Base-by-base conservation (phyloP, 2,888 invertebrate genomes). In the Monopis laevigella region DNA sequence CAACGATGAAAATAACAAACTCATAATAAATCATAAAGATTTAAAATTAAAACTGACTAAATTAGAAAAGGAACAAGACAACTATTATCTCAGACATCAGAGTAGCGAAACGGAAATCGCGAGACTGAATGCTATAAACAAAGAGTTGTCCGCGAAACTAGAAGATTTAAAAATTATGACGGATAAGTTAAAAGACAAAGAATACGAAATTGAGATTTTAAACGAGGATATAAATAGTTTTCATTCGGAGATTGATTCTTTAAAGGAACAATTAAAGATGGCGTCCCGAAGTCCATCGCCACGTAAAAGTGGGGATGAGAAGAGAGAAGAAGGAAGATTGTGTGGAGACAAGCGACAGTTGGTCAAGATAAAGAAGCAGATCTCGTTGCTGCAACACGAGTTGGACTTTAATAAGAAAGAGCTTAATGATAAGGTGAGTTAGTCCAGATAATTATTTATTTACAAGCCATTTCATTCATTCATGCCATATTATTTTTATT, bases 261-360 rank as follows among this genome's bases (percentile, higher is more conserved):
- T 84, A 6, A 81, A 82, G 43, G 69, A 74, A 17, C 74, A 82
- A 44, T 41, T 82, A 6, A 66, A 81, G 53, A 69, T 82, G 68
- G 75, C 62, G 2, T 77, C 80, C 0, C 51, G 78, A 1, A 81
- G 82, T 42, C 84, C 86, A 11, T 86, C 88, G 54, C 84, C 83
- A 10, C 68, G 70, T 14, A 84, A 83, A 48, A 75, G 65, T 43
- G 63, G 83, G 10, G 86, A 86, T 17, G 72, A 77, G 3, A 82
- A 78, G 50, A 52, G 83, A 28, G 10, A 39, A 14, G 68, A 74
- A 48, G 78, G 69, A 2, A 77, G 82, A 8, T 43, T 55, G 2
- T 78, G 68, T 18, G 83, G 72, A 5, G 86, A 86, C 47, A 77
- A 84, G 43, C 78, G 84, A 17, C 86, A 87, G 47, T 51, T 88